Evolutionary conservation across 2,797 vertebrate species (phyloP), one percentile per base, ranked within the genome.

Genomic region (Novumbra hubbsi): DNA sequence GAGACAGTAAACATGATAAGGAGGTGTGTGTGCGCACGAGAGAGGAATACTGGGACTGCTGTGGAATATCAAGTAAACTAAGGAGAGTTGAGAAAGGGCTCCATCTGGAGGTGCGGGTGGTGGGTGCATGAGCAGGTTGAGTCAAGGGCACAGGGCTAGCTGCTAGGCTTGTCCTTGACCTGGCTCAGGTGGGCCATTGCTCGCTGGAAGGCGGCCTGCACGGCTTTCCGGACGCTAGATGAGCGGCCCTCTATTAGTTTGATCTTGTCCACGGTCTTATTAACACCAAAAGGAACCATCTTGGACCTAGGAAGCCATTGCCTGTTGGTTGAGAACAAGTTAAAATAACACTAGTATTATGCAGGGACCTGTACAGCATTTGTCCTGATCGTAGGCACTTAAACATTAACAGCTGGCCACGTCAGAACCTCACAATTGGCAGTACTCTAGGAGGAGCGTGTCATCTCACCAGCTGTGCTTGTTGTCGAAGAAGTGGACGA

Each of bases 271-370:
- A 96, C 93, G 12, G 91, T 93, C 85, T 94, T 92, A 65, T 96
- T 94, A 55, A 96, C 85, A 45, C 96, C 96, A 16, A 96, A 95
- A 0, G 96, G 96, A 73, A 95, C 95, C 96, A 98, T 96, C 90
- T 98, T 97, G 86, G 96, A 96, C 89, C 94, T 98, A 84, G 96
- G 97, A 93, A 98, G 97, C 98, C 98, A 99, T 85, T 97, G 98
- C 97, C 98, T 99, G 85, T 64, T 6, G 75, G 69, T 0, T 71
- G 57, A 65, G 27, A 7, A 24, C n/a, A 28, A 2, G 16, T 21
- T 32, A 38, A 57, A 21, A 21, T 34, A 21, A 32, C 30, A 57
- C n/a, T 9, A 34, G 55, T 3, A 60, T 60, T 14, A 38, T 38
- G 8, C 34, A 38, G 34, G 34, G 5, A 0, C 8, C 32, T 32